Base-by-base conservation (phyloP, 2,888 invertebrate species). In the Trichogramma dendrolimi region DNA sequence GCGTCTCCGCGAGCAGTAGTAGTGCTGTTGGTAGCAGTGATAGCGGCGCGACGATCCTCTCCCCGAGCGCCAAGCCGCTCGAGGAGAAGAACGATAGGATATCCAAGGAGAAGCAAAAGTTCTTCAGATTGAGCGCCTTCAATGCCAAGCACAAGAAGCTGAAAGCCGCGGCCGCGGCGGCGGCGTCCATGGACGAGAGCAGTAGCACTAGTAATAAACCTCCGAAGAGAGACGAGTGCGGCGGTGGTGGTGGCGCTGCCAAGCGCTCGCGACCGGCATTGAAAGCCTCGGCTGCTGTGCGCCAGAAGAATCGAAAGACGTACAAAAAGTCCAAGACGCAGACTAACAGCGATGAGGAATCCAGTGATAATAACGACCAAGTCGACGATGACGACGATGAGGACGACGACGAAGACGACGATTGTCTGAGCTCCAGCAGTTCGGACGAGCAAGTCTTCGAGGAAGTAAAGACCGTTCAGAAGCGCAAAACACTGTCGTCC, bases 91-190 rank as follows among this genome's bases (percentile, higher is more conserved):
- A 87, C 80, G 90, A 90, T 80, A 85, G 85, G 78, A 90, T 91
- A 85, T 91, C 91, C 69, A 90, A 90, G 82, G 91, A 92, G 83
- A 92, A 91, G 80, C 91, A 90, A 81, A 91, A 91, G 81, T 91
- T 91, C 83, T 92, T 92, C 83, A 84, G 90, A 78, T 85, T 86
- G 77, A 90, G 90, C 72, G 90, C 88, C 59, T 90, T 91, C 79
- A 90, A 90, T 79, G 84, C 88, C 66, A 87, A 86, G 69, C 80
- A 79, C 69, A 75, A 72, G 71, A 78, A 78, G 67, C 67, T 76
- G 60, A 77, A 76, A 67, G 67, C 67, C 8, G 64, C 64, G 40
- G 62, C 62, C 4, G 58, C 60, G 4, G 56, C 63, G 2, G 53
- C 57, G 4, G 55, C 44, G 4, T 27, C 27, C 27, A 27, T 27